Base-by-base conservation (phyloP, 2,797 vertebrate species). In the Liparis tanakae region DNA sequence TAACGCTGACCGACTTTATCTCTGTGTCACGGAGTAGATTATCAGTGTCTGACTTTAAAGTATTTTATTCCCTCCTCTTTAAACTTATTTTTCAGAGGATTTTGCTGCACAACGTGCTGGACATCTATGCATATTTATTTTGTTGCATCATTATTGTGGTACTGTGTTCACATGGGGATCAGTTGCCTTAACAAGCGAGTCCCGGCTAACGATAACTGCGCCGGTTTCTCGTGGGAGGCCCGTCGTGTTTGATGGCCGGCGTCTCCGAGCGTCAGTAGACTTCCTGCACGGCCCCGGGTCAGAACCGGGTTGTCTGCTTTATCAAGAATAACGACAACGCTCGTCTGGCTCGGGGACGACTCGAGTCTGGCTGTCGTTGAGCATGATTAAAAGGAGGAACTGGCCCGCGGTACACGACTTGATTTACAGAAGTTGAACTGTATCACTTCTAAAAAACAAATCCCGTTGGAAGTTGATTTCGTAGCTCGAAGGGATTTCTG, bases 341-440 rank as follows among this genome's bases (percentile, higher is more conserved):
- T 78, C 15, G 76, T 78, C 72, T 81, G 68, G 79, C 81, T 58
- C 18, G 17, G 41, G 30, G 34, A 74, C 70, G 76, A 72, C 72
- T 74, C 63, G 41, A 33, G 50, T 72, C 57, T 71, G 50, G 48
- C 66, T 86, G 84, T 82, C 81, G 76, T 82, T 85, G 76, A 34
- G n/a, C 22, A 68, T 80, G 80, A 87, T 85, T 82, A 88, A 81
- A 80, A 79, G 73, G 22, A 61, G 55, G 64, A 70, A 70, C 14
- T 44, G 60, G 71, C 54, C 41, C 65, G 58, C 56, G 53, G 57
- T 30, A 72, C 80, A 69, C 79, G 82, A 83, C n/a, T 17, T 77
- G 72, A 81, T 89, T 91, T 82, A 81, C 33, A 76, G 51, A 63
- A 33, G 62, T 51, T 54, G 22, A 43, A 61, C 61, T 73, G 50